Evolutionary conservation across 2,797 vertebrate genomes (phyloP).

Genomic region (Gymnothorax javanicus): DNA sequence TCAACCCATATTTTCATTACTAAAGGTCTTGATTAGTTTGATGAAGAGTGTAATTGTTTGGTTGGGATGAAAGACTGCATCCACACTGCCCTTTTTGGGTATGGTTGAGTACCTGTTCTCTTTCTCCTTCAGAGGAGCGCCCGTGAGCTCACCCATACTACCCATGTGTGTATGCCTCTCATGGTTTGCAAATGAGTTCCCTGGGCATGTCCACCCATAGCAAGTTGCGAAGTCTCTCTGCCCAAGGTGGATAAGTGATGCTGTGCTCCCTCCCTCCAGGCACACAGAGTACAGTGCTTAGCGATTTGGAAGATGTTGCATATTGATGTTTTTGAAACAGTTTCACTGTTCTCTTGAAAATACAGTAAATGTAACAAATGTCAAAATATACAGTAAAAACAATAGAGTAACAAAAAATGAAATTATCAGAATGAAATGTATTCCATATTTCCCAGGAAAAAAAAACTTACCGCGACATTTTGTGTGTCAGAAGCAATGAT

Average conservation of each 20-base stretch:
- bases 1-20: no score
- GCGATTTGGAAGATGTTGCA: conserved; percentile 69
- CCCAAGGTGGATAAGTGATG: conserved; percentile 50
- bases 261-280: conserved; percentile 55
- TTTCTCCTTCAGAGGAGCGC: conserved; percentile 12
- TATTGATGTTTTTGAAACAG: conserved; percentile 68
- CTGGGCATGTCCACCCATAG: conserved; percentile 64
- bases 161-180: conserved; percentile 32
- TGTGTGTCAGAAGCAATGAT: conserved; percentile 37
- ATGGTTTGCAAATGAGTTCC: conserved; percentile 69
- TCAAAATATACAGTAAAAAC: conserved; percentile 39
- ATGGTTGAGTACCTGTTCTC: neutral
- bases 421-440: conserved; percentile 52
- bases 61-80: no score
- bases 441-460: conserved; percentile 39
- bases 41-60: no score
- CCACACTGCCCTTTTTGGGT: no score
- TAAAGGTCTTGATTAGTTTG: no score
- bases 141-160: conserved; percentile 58
- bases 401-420: conserved; percentile 46
- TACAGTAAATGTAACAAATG: neutral
- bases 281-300: conserved; percentile 64
- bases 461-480: conserved; percentile 54
- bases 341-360: conserved; percentile 58
- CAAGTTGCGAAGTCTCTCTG: conserved; percentile 64